Conservation (phyloP, 2,888 invertebrate genomes). For the Caenorhabditis sp. region DNA sequence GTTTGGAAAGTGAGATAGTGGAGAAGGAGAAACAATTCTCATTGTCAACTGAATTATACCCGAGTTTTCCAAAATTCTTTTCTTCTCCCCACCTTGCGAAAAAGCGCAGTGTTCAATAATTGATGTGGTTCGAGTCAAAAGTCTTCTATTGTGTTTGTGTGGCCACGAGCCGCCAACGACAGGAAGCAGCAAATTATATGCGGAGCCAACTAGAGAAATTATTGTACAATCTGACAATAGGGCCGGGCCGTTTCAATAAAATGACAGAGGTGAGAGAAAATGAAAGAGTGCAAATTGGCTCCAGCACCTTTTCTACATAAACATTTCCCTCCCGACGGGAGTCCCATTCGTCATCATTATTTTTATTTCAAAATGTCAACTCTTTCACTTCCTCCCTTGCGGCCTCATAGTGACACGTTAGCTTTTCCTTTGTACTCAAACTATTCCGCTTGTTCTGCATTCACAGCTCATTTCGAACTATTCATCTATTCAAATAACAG, state of each 20-base stretch:
- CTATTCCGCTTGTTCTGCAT: background rate
- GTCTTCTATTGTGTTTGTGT: slow-evolving; percentile 55
- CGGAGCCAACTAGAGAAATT: slow-evolving; percentile 28
- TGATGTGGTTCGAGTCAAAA: slow-evolving; percentile 61
- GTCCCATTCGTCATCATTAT: slow-evolving; percentile 48
- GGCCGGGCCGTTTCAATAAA: no score
- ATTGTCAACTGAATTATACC: slow-evolving; percentile 60
- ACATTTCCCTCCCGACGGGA: slow-evolving; percentile 30
- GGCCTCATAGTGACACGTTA: background rate
- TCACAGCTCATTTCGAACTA: background rate
- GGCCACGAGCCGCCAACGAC: slow-evolving; percentile 30
- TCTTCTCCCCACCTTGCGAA: slow-evolving; percentile 53
- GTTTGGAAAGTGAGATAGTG: no score
- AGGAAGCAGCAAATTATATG: slow-evolving; percentile 56
- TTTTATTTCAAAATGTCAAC: slow-evolving; percentile 34
- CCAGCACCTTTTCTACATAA: slow-evolving; percentile 43
- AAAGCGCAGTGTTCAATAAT: slow-evolving; percentile 66
- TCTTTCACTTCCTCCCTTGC: slow-evolving; percentile 3
- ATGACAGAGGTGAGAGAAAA: slow-evolving; percentile 6
- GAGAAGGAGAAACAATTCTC: slow-evolving; percentile 39
- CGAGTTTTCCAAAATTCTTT: slow-evolving; percentile 57
- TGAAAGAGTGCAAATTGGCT: slow-evolving; percentile 43
- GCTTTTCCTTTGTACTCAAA: background rate
- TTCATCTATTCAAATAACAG: background rate
- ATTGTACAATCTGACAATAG: slow-evolving; percentile 49